Evolutionary conservation across 23 tunicate genomes (phyloP), one percentile per base, ranked within the genome.

Genomic region (Phallusia fumigata): DNA sequence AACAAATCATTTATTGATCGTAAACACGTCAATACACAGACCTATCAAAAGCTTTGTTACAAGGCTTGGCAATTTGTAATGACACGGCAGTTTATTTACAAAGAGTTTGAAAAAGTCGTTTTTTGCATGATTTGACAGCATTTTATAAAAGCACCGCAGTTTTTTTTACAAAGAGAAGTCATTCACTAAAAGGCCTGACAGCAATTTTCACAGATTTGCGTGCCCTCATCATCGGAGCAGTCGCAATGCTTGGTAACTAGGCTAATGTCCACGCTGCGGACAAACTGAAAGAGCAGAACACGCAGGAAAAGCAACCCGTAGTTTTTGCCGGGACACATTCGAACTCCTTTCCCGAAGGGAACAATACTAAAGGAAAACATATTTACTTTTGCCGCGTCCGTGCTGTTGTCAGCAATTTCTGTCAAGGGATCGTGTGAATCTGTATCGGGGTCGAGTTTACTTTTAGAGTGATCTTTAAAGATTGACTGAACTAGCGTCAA

Each of bases 271-370:
- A 83, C 49, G 35, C 84, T 81, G 16, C 90, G 74, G 5, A 89
- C 90, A 30, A 94, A 65, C 75, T 94, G 90, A 40, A 94, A 84
- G 2, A 84, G 73, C n/a, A 94, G 69, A 2, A 89, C 65, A 2
- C 90, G 65, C 49, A 94, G 83, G 47, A 89, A 92, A 12, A 94
- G 80, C 69, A 94, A 31, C 0, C 95, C 98, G 69, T 94, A 94
- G 52, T 94, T 94, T 35, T 85, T 84, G 18, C 98, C 98, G 0
- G 98, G 95, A 35, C 98, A 94, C 98, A 94, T 94, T 0, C 98
- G 88, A 31, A 74, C 35, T 24, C 98, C 98, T 83, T 89, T 89
- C 28, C 98, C 98, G 80, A 94, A 94, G 51, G 98, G 98, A 22
- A 94, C 64, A 85, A 77, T 89, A 86, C 88, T 84, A 58, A 69